Evolutionary conservation across 2,797 vertebrate species (phyloP), one percentile per base, ranked within the genome.

Genomic region (Meriones psammophilus): DNA sequence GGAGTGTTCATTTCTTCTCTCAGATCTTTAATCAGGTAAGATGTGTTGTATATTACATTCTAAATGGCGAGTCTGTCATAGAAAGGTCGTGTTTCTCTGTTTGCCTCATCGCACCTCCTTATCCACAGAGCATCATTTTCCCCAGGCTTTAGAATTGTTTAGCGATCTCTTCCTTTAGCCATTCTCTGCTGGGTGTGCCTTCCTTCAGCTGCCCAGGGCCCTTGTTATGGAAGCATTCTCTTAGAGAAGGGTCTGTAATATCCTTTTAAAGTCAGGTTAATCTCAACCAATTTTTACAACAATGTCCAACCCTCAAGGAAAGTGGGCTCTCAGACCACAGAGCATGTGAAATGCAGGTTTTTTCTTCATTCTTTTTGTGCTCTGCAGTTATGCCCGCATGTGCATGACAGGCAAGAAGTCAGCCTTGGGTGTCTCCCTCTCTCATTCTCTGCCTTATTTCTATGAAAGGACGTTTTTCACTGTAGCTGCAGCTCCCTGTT

Each of bases 61-160:
- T 60, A 83, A 88, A 91, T 79, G 46, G 33, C 91, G 54, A 33
- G 18, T 83, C 86, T 83, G 0, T 92, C 46, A 22, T 24, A 33
- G 24, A 64, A 92, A 91, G 94, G 83, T 87, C 56, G 0, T 2
- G 24, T 71, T 62, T 81, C 39, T 73, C 30, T 64, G 54, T 20
- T 24, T 1, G 3, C 46, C 3, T 18, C 33, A 1, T 50, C 0
- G 0, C 13, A 15, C 56, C 17, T 5, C 74, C 24, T 60, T 5
- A 7, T 8, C 18, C 46, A 3, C 6, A 60, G 64, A 15, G 20
- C 54, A 30, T 33, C 18, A 0, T 78, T 74, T 74, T n/a, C 28
- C 84, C 15, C 28, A 28, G 76, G 56, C 64, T 74, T 56, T n/a
- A 20, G 64, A 39, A 13, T 50, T 4, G 58, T 73, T 46, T 18